Evolutionary conservation across 2,888 invertebrate species (phyloP), one percentile per base, ranked within the genome.

Genomic region (Plebejus melissa): DNA sequence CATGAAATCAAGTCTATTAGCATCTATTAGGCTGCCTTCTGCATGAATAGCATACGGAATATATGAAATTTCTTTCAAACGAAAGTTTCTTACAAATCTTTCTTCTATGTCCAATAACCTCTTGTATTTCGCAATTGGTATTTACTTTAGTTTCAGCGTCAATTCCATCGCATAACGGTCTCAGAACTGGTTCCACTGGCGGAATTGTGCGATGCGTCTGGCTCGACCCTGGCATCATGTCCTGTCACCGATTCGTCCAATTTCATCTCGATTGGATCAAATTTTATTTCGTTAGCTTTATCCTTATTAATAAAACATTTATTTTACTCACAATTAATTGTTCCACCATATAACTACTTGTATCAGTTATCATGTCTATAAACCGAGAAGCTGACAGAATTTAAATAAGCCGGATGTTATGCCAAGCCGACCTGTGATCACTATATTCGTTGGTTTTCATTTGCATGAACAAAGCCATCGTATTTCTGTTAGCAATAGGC

Each of bases 321-420:
- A 32, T 32, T 32, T 32, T 60, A 22, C 11, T 13, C 2, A 32
- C 16, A 32, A 65, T 65, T 1, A 1, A 2, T 60, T 28, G 7
- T 11, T 60, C 28, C 9, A 60, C 22, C 54, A 16, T 13, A 58
- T 5, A 58, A n/a, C 22, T 57, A 57, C 57, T 60, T 2, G 9
- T 22, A 60, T 60, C 7, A 60, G 9, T 22, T 22, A 22, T 22
- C 22, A 28, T 58, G 9, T n/a, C 11, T 9, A 65, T 28, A 28
- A 58, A 11, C 22, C 60, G 32, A 65, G 32, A 65, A 16, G 65
- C 65, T 13, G 11, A 36, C 28, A 32, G 32, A 65, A 65, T 65
- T 65, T 32, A 65, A 65, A 65, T 65, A 65, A 65, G 65, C 65
- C 32, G 65, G 65, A 65, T 65, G 65, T 65, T 65, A 28, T 65